Percentiles rank a stretch among this genome's conserved stretches.
Conservation (phyloP, 2,888 invertebrate genomes). For the Parnassius orleans region DNA sequence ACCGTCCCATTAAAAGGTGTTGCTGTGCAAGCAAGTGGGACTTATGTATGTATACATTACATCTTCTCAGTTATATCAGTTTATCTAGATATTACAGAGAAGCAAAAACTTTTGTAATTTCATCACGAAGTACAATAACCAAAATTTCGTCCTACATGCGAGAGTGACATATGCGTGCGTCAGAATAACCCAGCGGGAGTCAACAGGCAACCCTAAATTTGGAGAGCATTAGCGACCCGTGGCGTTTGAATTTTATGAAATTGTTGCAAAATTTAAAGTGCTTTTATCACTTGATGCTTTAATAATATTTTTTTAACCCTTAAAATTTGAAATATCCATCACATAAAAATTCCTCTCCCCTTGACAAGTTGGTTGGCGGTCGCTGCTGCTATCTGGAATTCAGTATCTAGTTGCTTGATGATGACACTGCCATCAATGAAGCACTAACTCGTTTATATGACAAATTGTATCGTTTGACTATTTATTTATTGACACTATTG, state of each 20-base stretch:
- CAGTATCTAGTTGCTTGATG: too few relatives aligned
- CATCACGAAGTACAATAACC: conserved; percentile 31
- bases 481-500: too few relatives aligned
- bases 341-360: too few relatives aligned
- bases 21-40: too few relatives aligned
- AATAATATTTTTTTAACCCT: neutral
- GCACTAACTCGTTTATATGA: too few relatives aligned
- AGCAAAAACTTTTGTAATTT: conserved; percentile 16
- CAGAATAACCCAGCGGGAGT: conserved; percentile 47
- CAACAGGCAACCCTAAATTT: conserved; percentile 41
- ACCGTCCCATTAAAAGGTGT: too few relatives aligned
- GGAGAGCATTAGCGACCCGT: conserved; percentile 31
- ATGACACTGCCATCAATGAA: too few relatives aligned
- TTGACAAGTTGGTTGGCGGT: too few relatives aligned
- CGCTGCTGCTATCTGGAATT: too few relatives aligned
- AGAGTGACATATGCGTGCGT: conserved; percentile 57
- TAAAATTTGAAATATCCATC: neutral
- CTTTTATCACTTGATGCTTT: conserved; percentile 31
- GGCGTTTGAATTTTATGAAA: conserved; percentile 32
- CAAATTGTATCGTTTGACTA: too few relatives aligned
- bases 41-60: too few relatives aligned
- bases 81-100: neutral
- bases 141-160: conserved; percentile 30
- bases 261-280: conserved; percentile 41
- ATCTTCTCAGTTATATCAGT: too few relatives aligned